A percentile compares a stretch with the other conserved stretches of the same genome.
These are phyloP conservation scores for Burhinus oedicnemus DNA, from an alignment of 2,113 vertebrate species.

Conservation along the genomic window DNA sequence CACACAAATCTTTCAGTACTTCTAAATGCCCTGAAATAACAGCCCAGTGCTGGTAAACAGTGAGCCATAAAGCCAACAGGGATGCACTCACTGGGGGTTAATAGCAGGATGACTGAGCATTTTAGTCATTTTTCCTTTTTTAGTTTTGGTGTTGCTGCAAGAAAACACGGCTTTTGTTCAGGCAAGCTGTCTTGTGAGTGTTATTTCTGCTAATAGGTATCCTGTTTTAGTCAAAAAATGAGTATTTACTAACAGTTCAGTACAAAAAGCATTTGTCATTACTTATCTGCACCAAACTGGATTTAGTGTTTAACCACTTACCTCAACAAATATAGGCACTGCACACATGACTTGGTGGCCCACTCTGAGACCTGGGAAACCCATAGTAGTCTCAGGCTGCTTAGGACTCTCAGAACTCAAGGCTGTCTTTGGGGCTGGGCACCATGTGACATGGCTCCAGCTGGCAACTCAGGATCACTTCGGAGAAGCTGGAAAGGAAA, in stretches of 20 bases:
- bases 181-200: neutral
- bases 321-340: neutral
- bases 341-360: neutral
- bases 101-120: conserved; percentile 11
- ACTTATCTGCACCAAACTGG: neutral
- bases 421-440: neutral
- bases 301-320: neutral
- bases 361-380: neutral
- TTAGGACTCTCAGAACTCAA: neutral
- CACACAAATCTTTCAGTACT: conserved; percentile 9
- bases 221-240: neutral
- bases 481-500: neutral
- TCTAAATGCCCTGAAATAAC: neutral
- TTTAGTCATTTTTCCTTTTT: neutral
- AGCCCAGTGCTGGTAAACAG: neutral
- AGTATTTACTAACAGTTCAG: neutral
- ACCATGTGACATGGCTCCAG: neutral
- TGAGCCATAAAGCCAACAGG: conserved; percentile 6
- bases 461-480: neutral
- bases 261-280: neutral
- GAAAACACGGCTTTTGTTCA: neutral
- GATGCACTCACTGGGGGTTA: neutral
- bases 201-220: neutral
- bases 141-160: neutral
- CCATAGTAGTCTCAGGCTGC: neutral